Percentiles rank a stretch among this genome's conserved stretches.
Conservation (phyloP, 2,113 vertebrate species). For the Anarrhichthys ocellatus region DNA sequence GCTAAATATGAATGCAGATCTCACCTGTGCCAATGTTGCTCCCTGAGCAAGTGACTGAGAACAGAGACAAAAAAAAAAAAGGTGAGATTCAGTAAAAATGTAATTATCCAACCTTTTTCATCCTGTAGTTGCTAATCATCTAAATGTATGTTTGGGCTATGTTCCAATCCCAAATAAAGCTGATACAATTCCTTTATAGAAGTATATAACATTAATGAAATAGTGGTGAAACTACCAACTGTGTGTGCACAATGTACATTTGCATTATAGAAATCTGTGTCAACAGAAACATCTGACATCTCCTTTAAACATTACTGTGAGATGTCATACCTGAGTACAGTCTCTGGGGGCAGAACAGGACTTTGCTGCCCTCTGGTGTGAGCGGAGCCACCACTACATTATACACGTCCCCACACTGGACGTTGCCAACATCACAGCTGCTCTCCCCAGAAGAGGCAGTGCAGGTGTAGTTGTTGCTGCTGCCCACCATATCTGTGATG, state of each 20-base stretch:
- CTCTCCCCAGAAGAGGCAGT: slow-evolving; percentile 75
- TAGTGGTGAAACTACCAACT: not conserved
- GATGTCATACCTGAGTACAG: slow-evolving; percentile 89
- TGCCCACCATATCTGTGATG: slow-evolving; percentile 81
- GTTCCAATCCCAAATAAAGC: not conserved
- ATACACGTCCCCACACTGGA: slow-evolving; percentile 90
- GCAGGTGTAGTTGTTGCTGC: slow-evolving; percentile 86
- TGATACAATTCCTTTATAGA: not conserved
- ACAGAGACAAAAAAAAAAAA: slow-evolving; percentile 39
- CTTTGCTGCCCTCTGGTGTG: slow-evolving; percentile 76
- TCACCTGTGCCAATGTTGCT: slow-evolving; percentile 89
- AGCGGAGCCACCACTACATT: slow-evolving; percentile 87
- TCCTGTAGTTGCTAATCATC: not conserved
- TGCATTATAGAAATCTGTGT: not conserved
- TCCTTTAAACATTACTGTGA: not conserved
- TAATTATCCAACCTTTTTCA: not conserved
- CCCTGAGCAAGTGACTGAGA: slow-evolving; percentile 89
- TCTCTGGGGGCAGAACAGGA: slow-evolving; percentile 88
- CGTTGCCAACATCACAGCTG: slow-evolving; percentile 84
- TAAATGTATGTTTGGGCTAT: not conserved
- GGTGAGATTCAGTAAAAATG: not conserved
- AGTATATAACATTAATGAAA: not conserved
- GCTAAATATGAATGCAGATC: slow-evolving; percentile 4
- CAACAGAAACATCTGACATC: not conserved
- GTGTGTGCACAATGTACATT: not conserved